These are phyloP conservation scores for Notodromas monacha DNA, from an alignment of 2,888 invertebrate species.

Conservation along the genomic window DNA sequence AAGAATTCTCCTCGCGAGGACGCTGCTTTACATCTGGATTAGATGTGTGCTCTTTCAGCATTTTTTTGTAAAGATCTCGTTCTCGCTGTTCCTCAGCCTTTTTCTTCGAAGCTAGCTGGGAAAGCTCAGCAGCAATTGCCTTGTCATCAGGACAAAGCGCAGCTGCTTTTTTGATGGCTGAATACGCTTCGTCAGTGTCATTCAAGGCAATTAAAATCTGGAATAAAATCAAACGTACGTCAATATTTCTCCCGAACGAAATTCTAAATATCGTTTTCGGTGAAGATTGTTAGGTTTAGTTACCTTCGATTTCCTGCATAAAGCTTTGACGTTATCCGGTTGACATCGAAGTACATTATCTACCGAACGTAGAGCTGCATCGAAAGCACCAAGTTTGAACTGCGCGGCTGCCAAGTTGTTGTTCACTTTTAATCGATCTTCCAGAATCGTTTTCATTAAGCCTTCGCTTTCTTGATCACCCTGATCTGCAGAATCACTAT, in stretches of 20 bases:
- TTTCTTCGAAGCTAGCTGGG: background rate
- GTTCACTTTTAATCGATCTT: slow-evolving; percentile 46
- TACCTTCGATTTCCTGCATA: slow-evolving; percentile 27
- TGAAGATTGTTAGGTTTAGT: too few species aligned
- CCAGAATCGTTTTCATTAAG: slow-evolving; percentile 30
- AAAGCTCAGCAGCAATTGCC: background rate
- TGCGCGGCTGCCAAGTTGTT: slow-evolving; percentile 80
- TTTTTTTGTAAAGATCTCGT: background rate
- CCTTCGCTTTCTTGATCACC: slow-evolving; percentile 17
- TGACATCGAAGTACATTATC: slow-evolving; percentile 48
- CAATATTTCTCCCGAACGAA: too few species aligned
- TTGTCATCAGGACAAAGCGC: background rate
- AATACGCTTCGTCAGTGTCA: too few species aligned
- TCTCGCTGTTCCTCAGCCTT: background rate
- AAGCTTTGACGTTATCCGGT: slow-evolving; percentile 58
- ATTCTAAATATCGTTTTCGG: background rate
- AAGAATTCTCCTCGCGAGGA: too few species aligned
- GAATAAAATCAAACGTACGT: too few species aligned
- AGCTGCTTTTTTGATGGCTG: too few species aligned
- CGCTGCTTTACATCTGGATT: too few species aligned
- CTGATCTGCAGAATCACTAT: background rate
- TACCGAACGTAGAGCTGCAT: slow-evolving; percentile 48
- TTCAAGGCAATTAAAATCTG: too few species aligned
- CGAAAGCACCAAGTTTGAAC: slow-evolving; percentile 50
- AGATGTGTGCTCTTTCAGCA: background rate